Evolutionary conservation across 2,113 vertebrate species (phyloP), one percentile per base, ranked within the genome.

Genomic region (Lepus europaeus): DNA sequence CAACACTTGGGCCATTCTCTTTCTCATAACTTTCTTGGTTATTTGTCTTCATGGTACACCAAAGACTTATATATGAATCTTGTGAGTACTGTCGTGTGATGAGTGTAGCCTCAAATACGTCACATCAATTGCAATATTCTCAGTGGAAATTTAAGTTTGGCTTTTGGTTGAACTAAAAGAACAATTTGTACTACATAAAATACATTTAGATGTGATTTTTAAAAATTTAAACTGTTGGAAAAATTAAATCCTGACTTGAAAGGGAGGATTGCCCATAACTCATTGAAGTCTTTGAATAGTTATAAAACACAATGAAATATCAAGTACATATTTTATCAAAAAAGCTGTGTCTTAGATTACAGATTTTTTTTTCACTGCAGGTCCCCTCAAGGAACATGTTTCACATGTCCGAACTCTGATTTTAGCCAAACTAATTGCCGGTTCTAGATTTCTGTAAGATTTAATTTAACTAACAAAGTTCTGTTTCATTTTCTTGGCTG

Each of bases 41-140:
- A 33, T 90, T 89, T 73, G 51, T 97, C 96, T 92, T 96, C 72
- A 73, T 61, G 33, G 13, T 77, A 11, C 84, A 93, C 11, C 73
- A 61, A 83, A 88, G 82, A 83, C 59, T 39, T 45, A 20, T 53
- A 10, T 64, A 53, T 79, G 79, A 90, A 76, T 33, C 87, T 5
- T 68, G 9, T 66, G 39, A 87, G 74, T 51, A 3, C 92, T 49
- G n/a, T 33, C 83, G 33, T 73, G 56, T 19, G 53, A 12, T 69
- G 8, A 92, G 79, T 23, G 63, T 22, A 14, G 63, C 16, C 51
- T 36, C 68, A 63, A 88, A 73, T 39, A 49, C 39, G 84, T 10
- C 25, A 53, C 51, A 0, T 79, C 81, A 70, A 59, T 68, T 70
- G 45, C 39, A 51, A 17, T 64, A 27, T 29, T 74, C 89, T 73